phyloP scores from a whole-genome alignment of 2,888 invertebrate species.

The Piscicola geometra region DNA sequence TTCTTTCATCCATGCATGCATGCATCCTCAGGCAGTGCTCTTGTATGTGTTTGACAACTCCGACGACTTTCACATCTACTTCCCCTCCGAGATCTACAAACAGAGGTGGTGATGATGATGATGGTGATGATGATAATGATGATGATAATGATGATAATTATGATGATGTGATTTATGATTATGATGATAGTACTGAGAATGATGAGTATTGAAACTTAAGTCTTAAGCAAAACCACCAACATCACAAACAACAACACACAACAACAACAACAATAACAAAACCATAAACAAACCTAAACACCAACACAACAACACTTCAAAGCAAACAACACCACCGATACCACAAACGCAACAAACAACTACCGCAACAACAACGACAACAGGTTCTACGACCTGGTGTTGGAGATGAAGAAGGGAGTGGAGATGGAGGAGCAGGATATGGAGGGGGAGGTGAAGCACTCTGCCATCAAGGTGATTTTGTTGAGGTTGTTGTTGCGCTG shows the following conservation, averaged over 20 bases:
- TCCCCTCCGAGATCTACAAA: constrained; percentile 81
- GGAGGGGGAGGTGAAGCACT: constrained; percentile 40
- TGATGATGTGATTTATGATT: background rate
- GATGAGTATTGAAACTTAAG: too few relatives aligned
- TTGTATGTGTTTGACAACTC: constrained; percentile 96
- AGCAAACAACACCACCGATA: too few relatives aligned
- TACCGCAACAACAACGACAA: too few relatives aligned
- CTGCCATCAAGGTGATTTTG: constrained; percentile 38
- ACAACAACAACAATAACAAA: constrained; percentile 3
- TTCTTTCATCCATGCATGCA: background rate
- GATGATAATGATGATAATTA: background rate
- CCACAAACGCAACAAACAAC: too few relatives aligned
- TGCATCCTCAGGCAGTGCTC: constrained; percentile 74
- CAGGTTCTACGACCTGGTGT: constrained; percentile 73
- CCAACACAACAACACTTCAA: too few relatives aligned
- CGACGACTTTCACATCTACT: constrained; percentile 90
- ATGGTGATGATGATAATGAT: background rate
- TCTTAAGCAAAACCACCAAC: background rate
- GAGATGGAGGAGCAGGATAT: constrained; percentile 58
- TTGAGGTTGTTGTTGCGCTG: background rate
- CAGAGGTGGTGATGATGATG: constrained; percentile 62
- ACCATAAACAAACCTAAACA: too few relatives aligned
- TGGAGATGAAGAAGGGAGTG: constrained; percentile 82
- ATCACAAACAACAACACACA: too few relatives aligned
- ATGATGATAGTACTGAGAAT: background rate